Percentiles rank a stretch among this genome's conserved stretches.
These are phyloP conservation scores for Dendrophyllia cribrosa DNA, from an alignment of 64 coral and sea anemone species.

Conservation along the genomic window DNA sequence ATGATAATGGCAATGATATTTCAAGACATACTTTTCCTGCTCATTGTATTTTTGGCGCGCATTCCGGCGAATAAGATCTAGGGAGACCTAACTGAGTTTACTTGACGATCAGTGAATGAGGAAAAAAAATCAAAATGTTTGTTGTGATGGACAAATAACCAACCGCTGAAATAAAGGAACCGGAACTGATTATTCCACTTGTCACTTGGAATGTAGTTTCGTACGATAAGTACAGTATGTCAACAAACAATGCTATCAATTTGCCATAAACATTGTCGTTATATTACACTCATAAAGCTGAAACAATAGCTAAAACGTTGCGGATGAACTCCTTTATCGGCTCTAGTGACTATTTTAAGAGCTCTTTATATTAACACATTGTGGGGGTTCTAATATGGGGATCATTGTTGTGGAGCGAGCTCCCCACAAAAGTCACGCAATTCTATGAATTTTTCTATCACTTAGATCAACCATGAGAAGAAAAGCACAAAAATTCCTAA, in stretches of 20 bases:
- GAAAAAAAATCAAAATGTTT: no score
- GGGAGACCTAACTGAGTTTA: no score
- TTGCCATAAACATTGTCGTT: not conserved
- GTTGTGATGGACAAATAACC: no score
- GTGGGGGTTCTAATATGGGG: not conserved
- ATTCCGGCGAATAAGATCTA: no score
- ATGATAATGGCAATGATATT: no score
- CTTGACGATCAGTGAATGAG: no score
- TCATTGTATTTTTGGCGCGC: no score
- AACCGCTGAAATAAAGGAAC: not conserved
- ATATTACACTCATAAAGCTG: not conserved
- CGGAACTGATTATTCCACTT: constrained; percentile 19
- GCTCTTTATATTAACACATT: not conserved
- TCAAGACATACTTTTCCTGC: no score
- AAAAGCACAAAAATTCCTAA: not conserved
- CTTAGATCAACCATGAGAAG: not conserved
- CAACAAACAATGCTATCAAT: constrained; percentile 19
- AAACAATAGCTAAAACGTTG: constrained; percentile 11
- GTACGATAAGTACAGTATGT: not conserved
- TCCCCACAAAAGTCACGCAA: constrained; percentile 5
- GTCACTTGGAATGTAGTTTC: not conserved
- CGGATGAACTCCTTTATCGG: not conserved
- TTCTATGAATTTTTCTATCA: constrained; percentile 34
- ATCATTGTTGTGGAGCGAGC: not conserved
- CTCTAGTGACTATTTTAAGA: not conserved